Evolutionary conservation across 1,140 invertebrate species (phyloP).

Genomic region (Lepidurus couesii): DNA sequence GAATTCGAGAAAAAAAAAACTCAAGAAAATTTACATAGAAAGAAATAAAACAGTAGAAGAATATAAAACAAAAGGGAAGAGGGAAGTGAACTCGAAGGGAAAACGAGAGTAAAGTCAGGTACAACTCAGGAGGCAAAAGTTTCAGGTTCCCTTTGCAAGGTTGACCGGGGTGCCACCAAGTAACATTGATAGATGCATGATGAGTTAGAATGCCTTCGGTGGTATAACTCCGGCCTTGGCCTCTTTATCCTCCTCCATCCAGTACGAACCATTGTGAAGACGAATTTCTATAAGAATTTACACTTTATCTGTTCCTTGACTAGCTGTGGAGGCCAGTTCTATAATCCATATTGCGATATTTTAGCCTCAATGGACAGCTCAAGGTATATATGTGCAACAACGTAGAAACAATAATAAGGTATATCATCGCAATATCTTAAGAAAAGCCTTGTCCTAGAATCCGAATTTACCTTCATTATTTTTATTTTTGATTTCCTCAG

Average conservation of each 20-base stretch:
- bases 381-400: background rate
- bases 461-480: background rate
- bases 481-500: too few relatives aligned
- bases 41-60: background rate
- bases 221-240: background rate
- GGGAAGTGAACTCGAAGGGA: slow-evolving; percentile 1
- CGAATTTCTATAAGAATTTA: background rate
- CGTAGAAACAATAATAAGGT: background rate
- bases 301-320: background rate
- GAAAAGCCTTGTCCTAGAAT: slow-evolving; percentile 1
- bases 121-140: background rate
- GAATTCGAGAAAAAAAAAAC: too few relatives aligned
- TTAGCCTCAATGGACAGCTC: background rate
- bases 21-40: background rate
- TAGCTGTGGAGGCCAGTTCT: background rate
- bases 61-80: background rate
- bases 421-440: background rate
- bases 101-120: background rate
- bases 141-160: background rate
- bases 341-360: background rate
- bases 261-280: background rate
- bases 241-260: background rate
- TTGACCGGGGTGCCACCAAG: background rate
- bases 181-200: background rate
- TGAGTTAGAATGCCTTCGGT: background rate